Evolutionary conservation across 2,888 invertebrate genomes (phyloP).

Genomic region (Taphrorychus bicolor): DNA sequence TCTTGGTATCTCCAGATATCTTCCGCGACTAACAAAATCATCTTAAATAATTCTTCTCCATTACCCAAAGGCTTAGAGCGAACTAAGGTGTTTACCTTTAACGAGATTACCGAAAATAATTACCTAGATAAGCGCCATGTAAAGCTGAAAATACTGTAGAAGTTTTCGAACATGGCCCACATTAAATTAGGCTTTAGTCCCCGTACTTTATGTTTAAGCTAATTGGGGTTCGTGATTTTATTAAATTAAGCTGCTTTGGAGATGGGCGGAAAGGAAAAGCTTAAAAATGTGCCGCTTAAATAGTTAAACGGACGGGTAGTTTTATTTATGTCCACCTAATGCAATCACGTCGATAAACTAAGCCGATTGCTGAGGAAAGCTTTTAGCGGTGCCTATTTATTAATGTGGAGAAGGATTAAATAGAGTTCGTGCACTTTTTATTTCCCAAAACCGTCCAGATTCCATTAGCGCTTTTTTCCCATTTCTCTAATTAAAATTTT

Average conservation of each 20-base stretch:
- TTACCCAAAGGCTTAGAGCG: too few relatives aligned
- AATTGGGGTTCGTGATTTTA: slow-evolving; percentile 15
- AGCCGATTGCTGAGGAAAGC: slow-evolving; percentile 56
- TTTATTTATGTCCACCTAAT: slow-evolving; percentile 23
- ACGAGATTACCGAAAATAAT: slow-evolving; percentile 27
- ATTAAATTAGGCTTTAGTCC: slow-evolving; percentile 25
- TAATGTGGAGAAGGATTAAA: slow-evolving; percentile 53
- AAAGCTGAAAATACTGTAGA: slow-evolving; percentile 38
- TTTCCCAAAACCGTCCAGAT: slow-evolving; percentile 24
- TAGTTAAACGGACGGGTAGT: background rate
- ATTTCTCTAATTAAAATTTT: slow-evolving; percentile 45
- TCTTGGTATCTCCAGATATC: too few relatives aligned
- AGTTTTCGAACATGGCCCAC: slow-evolving; percentile 31
- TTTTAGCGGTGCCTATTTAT: slow-evolving; percentile 56
- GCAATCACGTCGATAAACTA: slow-evolving; percentile 49
- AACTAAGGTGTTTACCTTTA: slow-evolving; percentile 22
- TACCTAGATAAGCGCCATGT: slow-evolving; percentile 30
- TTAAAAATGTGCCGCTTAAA: background rate
- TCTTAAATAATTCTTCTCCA: too few relatives aligned
- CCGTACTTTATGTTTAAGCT: slow-evolving; percentile 29
- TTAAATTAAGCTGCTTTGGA: background rate
- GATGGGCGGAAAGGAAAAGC: background rate
- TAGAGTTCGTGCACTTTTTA: slow-evolving; percentile 38
- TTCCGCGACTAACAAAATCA: too few relatives aligned
- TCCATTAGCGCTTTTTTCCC: slow-evolving; percentile 45